These are phyloP conservation scores for Astyanax mexicanus DNA, from an alignment of 2,797 vertebrate species.

Conservation along the genomic window DNA sequence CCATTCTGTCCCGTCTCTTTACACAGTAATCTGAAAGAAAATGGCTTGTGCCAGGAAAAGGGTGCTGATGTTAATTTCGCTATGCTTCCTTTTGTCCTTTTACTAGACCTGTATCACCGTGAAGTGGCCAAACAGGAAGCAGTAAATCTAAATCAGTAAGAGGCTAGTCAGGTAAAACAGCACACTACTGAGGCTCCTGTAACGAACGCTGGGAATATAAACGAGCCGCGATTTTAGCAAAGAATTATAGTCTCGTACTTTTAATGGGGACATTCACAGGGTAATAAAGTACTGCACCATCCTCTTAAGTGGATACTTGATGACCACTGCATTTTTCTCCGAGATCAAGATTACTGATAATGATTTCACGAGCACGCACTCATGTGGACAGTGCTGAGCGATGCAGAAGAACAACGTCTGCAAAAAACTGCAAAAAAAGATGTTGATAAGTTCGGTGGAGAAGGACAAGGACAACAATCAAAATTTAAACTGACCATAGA, in stretches of 20 bases:
- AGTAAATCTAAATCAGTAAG: neutral
- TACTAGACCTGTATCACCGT: slow-evolving; percentile 1
- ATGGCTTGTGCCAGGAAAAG: neutral
- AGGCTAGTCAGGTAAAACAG: neutral
- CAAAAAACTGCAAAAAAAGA: neutral
- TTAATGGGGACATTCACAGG: slow-evolving; percentile 6
- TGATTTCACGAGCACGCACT: neutral
- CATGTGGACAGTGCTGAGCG: slow-evolving; percentile 3
- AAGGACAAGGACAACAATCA: neutral
- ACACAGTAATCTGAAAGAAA: slow-evolving; percentile 40
- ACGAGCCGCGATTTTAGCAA: slow-evolving; percentile 11
- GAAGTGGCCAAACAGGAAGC: slow-evolving; percentile 4
- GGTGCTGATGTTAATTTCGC: slow-evolving; percentile 29
- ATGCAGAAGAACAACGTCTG: neutral
- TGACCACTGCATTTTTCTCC: slow-evolving; percentile 7
- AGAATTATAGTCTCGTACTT: slow-evolving; percentile 1
- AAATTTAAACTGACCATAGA: neutral
- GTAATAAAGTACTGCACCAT: neutral
- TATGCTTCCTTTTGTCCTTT: slow-evolving; percentile 22
- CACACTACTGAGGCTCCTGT: neutral
- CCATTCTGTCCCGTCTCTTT: slow-evolving; percentile 23
- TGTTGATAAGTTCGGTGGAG: neutral
- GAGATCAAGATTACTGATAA: slow-evolving; percentile 10
- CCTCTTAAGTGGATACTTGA: slow-evolving; percentile 21
- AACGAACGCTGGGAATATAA: slow-evolving; percentile 20